Evolutionary conservation across 2,888 invertebrate genomes (phyloP).

Genomic region (Ashinkailepas kermadecensis): DNA sequence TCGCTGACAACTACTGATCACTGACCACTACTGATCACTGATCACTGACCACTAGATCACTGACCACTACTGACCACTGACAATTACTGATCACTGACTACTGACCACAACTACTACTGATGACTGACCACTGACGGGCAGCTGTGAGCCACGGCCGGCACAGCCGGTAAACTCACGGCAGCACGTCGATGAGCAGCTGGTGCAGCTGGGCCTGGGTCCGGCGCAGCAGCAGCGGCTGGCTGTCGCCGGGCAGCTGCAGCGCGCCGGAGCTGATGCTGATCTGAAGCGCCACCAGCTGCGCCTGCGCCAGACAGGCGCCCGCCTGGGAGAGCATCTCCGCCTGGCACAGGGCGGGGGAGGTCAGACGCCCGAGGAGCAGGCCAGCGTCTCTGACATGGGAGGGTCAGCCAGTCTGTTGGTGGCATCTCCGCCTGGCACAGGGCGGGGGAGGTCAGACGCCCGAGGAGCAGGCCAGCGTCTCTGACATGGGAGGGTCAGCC

Average conservation of each 20-base stretch:
- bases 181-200: not conserved
- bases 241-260: not conserved
- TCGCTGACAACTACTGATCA: too few relatives aligned
- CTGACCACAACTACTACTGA: too few relatives aligned
- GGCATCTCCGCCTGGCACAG: not conserved
- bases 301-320: not conserved
- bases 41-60: too few relatives aligned
- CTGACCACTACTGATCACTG: too few relatives aligned
- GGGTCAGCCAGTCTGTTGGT: too few relatives aligned
- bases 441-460: not conserved
- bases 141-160: too few relatives aligned
- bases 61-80: too few relatives aligned
- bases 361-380: not conserved
- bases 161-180: not conserved
- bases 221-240: not conserved
- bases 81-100: too few relatives aligned
- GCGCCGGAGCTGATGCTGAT: not conserved
- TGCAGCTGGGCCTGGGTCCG: not conserved
- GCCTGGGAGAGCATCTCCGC: not conserved
- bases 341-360: not conserved
- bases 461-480: too few relatives aligned
- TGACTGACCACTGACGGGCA: too few relatives aligned
- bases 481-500: too few relatives aligned
- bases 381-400: too few relatives aligned
- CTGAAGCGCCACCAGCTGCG: slow-evolving; percentile 10